Evolutionary conservation across 2,888 invertebrate genomes (phyloP).

Genomic region (Seira ritae): DNA sequence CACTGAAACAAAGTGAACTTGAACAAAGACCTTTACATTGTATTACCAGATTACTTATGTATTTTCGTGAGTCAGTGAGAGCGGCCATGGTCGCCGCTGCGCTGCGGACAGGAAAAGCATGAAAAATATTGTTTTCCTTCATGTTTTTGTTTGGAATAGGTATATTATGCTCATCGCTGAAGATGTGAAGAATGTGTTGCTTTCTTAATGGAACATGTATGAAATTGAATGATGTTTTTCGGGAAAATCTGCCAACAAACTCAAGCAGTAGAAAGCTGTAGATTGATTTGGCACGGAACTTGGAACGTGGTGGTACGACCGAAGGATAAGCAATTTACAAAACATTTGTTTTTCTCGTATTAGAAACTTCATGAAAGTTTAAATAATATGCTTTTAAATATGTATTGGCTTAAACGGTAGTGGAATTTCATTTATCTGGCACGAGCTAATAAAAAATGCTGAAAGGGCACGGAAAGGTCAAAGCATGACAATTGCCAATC

Average conservation of each 20-base stretch:
- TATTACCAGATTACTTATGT: conserved; percentile 12
- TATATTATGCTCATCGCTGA: background rate
- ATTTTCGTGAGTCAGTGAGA: background rate
- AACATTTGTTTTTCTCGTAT: too few relatives aligned
- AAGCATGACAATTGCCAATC: background rate
- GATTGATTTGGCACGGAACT: background rate
- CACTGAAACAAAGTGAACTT: conserved; percentile 39
- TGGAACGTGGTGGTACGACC: background rate
- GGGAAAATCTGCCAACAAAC: conserved; percentile 1
- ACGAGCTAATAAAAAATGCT: background rate
- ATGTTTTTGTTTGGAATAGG: background rate
- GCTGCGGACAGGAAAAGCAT: background rate
- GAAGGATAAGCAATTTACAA: background rate
- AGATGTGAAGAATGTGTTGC: background rate
- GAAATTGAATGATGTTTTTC: background rate
- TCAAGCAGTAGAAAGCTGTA: background rate
- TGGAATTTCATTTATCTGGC: background rate
- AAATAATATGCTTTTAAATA: background rate
- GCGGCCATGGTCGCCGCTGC: background rate
- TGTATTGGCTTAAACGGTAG: background rate
- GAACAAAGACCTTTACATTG: conserved; percentile 46
- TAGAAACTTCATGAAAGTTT: background rate
- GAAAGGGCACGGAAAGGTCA: background rate
- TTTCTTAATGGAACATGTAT: too few relatives aligned
- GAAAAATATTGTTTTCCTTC: background rate